Conservation (phyloP, 2,888 invertebrate genomes). For the Oscheius onirici region DNA sequence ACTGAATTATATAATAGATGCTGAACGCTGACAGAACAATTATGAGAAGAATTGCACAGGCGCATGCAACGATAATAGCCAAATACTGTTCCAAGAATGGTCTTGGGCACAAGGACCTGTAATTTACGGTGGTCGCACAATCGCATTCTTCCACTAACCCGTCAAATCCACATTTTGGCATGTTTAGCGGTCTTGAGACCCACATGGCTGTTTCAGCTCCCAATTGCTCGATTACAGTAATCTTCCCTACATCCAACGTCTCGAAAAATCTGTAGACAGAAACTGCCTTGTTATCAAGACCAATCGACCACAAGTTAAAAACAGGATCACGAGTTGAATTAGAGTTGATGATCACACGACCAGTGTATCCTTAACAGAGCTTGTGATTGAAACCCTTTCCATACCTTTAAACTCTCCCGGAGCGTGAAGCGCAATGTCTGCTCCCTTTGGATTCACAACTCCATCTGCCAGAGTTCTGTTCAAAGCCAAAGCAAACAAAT, state of each 20-base stretch:
- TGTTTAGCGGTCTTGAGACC: slow-evolving; percentile 10
- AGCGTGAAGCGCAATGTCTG: slow-evolving; percentile 1
- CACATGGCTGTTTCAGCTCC: slow-evolving; percentile 4
- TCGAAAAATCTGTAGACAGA: slow-evolving; percentile 3
- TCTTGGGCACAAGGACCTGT: slow-evolving; percentile 42
- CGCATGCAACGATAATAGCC: slow-evolving; percentile 41
- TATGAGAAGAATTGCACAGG: not conserved
- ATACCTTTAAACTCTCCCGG: slow-evolving; percentile 19
- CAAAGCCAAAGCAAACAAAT: slow-evolving; percentile 22
- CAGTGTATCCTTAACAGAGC: slow-evolving; percentile 30
- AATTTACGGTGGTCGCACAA: not conserved
- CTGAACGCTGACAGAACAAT: not conserved
- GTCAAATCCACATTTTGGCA: slow-evolving; percentile 24
- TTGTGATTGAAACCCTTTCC: no score
- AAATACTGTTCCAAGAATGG: slow-evolving; percentile 46
- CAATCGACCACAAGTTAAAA: slow-evolving; percentile 4
- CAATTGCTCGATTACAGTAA: not conserved
- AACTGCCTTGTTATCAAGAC: not conserved
- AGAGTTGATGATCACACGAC: slow-evolving; percentile 17
- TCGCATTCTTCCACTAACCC: not conserved
- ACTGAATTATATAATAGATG: slow-evolving; percentile 8
- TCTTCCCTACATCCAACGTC: not conserved
- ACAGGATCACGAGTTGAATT: slow-evolving; percentile 16
- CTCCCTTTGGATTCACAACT: slow-evolving; percentile 15
- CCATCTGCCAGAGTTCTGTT: slow-evolving; percentile 18